Base-by-base conservation (phyloP, 1,140 invertebrate genomes). In the Propsilocerus akamusi region DNA sequence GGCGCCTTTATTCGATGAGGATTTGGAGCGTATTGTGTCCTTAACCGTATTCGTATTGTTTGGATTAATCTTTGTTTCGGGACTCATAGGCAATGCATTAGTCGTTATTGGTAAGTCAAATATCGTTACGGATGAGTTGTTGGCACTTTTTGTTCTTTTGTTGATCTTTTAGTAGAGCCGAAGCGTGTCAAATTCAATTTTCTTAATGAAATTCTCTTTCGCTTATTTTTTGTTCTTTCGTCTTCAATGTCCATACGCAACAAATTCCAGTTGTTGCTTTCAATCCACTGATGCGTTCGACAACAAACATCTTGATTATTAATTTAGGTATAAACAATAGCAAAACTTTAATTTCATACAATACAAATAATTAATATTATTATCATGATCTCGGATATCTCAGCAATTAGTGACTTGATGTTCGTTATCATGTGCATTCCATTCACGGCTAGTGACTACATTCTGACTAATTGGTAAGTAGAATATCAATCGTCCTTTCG, bases 361-460 rank as follows among this genome's bases (percentile, higher is more conserved):
- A n/a, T n/a, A n/a, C n/a, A n/a, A n/a, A n/a, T n/a, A n/a, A n/a
- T n/a, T n/a, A n/a, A n/a, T n/a, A n/a, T n/a, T n/a, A n/a, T n/a
- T n/a, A n/a, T n/a, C n/a, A n/a, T n/a, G n/a, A n/a, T n/a, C n/a
- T n/a, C n/a, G n/a, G n/a, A n/a, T n/a, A n/a, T n/a, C n/a, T n/a
- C n/a, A n/a, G 86, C 87, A 2, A 72, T 89, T 20, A 92, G 93
- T 5, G 93, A 97, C 66, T 69, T 97, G 6, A 75, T 94, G 6
- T 97, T 97, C 65, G 89, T 97, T 28, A 77, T 93, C 46, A 92
- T 97, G 66, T 97, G 93, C 68, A 90, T 97, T 25, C 93, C 93
- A 0, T 92, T 92, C 62, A 94, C 89, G 5, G 88, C 86, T 23
- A 49, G 55, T 20, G 25, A 25, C n/a, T 47, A 25, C 22, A 26